Conservation (phyloP, 2,113 vertebrate genomes). For the Mastomys natalensis region DNA sequence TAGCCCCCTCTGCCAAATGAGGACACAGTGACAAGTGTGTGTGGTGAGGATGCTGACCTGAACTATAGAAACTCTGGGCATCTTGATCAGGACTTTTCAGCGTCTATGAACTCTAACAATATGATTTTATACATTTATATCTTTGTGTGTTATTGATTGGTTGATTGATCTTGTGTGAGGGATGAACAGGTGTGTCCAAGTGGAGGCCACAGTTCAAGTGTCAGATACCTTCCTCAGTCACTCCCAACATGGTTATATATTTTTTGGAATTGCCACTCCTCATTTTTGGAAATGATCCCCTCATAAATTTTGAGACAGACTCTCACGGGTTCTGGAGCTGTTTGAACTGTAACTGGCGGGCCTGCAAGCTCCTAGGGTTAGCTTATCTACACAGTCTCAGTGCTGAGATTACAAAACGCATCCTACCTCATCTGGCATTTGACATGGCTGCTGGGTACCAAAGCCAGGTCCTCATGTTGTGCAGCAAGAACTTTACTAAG, state of each 20-base stretch:
- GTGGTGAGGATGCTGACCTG: accelerated
- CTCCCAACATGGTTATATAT: not conserved
- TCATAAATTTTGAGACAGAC: not conserved
- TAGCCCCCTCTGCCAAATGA: not conserved
- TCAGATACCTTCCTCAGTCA: not conserved
- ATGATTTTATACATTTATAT: not conserved
- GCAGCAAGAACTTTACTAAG: not conserved
- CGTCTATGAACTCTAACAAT: not conserved
- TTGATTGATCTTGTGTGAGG: not conserved
- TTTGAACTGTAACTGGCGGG: not conserved
- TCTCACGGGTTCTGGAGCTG: not conserved
- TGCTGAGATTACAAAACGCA: not conserved
- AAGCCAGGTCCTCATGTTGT: not conserved
- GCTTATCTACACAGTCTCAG: accelerated
- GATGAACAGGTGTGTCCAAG: not conserved
- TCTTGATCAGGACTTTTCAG: not conserved
- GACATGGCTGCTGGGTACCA: not conserved
- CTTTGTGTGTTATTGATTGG: not conserved
- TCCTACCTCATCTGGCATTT: not conserved
- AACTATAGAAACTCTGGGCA: accelerated
- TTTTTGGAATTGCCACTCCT: no score
- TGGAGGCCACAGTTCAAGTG: no score
- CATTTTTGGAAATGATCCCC: not conserved
- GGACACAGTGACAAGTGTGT: not conserved
- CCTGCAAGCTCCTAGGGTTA: not conserved